Evolutionary conservation across 2,113 vertebrate species (phyloP), one percentile per base, ranked within the genome.

Genomic region (Festucalex cinctus): DNA sequence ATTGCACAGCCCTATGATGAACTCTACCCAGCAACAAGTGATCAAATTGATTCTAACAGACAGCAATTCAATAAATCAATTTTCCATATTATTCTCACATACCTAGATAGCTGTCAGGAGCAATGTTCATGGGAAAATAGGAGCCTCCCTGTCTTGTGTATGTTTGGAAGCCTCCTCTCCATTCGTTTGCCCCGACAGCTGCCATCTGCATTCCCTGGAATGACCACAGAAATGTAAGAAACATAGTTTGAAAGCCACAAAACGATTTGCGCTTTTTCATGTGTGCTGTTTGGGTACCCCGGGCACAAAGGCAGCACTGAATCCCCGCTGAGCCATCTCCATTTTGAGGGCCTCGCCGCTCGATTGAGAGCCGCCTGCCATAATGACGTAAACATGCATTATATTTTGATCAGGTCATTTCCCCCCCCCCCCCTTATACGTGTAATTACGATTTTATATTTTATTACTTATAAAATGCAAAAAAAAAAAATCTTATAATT

Each of bases 241-340:
- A 26, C 39, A 46, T 2, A 9, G 3, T 3, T 26, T 26, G 22
- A 17, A 22, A 39, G 32, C 2, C 10, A 22, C 1, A 39, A 6
- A 44, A 26, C 7, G 9, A 28, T 19, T 26, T n/a, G 37, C 22
- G 39, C 13, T 24, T 4, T 39, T 22, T 20, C 37, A 26, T 0
- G n/a, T 2, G n/a, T 9, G 13, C 60, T 26, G 37, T 6, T 53
- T 36, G 20, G n/a, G 70, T 78, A 90, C 88, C 73, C 1, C 28
- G 65, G 73, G 65, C 0, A 43, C 16, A 43, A 65, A 88, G 10
- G 74, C 84, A 17, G 69, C 81, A 37, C 76, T 89, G 74, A 91
- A 91, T 65, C 91, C 91, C 0, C 74, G 71, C 66, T 91, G 91
- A 63, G 86, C 79, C 88, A 92, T 85, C 83, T 92, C 90, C 83